Evolutionary conservation across 2,888 invertebrate genomes (phyloP).

Genomic region (Volucella inanis): DNA sequence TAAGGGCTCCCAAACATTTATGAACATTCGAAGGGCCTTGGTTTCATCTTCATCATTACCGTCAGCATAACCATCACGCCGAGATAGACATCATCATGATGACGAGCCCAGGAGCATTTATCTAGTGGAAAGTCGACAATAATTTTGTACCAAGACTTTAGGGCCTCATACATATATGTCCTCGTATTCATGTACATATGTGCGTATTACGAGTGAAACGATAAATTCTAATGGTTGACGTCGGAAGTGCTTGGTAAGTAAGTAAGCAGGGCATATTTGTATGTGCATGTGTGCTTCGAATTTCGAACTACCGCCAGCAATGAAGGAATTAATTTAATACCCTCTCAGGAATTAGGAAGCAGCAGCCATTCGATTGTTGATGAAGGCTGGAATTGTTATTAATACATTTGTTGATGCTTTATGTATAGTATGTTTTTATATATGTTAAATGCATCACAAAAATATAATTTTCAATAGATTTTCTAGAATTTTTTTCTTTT

Average conservation of each 20-base stretch:
- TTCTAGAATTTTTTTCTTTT: slow-evolving; percentile 38
- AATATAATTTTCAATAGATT: slow-evolving; percentile 52
- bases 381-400: slow-evolving; percentile 68
- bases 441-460: slow-evolving; percentile 17
- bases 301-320: slow-evolving; percentile 42
- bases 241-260: slow-evolving; percentile 50
- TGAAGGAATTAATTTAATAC: slow-evolving; percentile 61
- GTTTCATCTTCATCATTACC: slow-evolving; percentile 6
- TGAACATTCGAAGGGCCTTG: slow-evolving; percentile 55
- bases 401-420: slow-evolving; percentile 65
- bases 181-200: too few relatives aligned
- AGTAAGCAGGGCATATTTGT: slow-evolving; percentile 4
- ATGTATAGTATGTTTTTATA: background rate
- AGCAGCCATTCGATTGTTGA: slow-evolving; percentile 51
- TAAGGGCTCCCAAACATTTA: slow-evolving; percentile 54
- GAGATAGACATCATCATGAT: slow-evolving; percentile 10
- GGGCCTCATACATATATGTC: slow-evolving; percentile 27
- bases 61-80: background rate
- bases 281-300: background rate
- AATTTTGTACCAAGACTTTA: slow-evolving; percentile 52
- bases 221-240: slow-evolving; percentile 64
- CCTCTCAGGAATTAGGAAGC: slow-evolving; percentile 60
- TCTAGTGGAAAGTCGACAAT: slow-evolving; percentile 63
- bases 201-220: slow-evolving; percentile 6
- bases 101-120: slow-evolving; percentile 47